These are phyloP conservation scores for Panthera uncia DNA, from an alignment of 2,113 vertebrate genomes.

Conservation along the genomic window DNA sequence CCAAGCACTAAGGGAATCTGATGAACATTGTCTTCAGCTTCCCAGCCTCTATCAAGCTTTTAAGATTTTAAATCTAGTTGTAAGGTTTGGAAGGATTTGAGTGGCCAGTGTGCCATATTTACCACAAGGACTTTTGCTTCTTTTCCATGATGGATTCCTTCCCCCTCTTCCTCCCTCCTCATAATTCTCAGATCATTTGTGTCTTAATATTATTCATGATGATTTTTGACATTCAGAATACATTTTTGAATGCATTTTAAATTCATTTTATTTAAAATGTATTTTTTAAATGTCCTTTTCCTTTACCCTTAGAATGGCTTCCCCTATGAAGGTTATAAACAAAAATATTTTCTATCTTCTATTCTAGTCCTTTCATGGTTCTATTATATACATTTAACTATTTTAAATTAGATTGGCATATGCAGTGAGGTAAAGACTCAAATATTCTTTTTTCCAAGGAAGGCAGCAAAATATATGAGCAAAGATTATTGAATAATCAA, in stretches of 20 bases:
- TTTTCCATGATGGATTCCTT: background rate
- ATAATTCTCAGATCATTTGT: background rate
- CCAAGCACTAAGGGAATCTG: background rate
- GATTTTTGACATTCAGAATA: background rate
- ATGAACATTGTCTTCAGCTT: background rate
- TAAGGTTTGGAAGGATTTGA: background rate
- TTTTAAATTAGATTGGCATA: background rate
- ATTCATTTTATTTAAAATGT: too few species aligned
- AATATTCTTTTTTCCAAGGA: background rate
- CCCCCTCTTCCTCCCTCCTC: rapidly evolving
- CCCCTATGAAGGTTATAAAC: background rate
- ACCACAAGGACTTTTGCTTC: background rate
- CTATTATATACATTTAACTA: background rate
- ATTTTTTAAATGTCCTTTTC: background rate
- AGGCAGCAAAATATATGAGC: background rate
- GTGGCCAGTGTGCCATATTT: too few species aligned
- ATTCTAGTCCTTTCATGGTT: background rate
- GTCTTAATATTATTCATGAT: background rate
- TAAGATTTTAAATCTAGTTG: background rate
- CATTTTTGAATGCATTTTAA: background rate
- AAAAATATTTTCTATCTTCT: background rate
- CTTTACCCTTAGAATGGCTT: background rate
- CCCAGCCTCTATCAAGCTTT: background rate
- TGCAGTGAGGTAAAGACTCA: background rate
- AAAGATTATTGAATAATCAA: background rate